These are phyloP conservation scores for Hippoglossus hippoglossus DNA, from an alignment of 2,797 vertebrate genomes.

Conservation along the genomic window DNA sequence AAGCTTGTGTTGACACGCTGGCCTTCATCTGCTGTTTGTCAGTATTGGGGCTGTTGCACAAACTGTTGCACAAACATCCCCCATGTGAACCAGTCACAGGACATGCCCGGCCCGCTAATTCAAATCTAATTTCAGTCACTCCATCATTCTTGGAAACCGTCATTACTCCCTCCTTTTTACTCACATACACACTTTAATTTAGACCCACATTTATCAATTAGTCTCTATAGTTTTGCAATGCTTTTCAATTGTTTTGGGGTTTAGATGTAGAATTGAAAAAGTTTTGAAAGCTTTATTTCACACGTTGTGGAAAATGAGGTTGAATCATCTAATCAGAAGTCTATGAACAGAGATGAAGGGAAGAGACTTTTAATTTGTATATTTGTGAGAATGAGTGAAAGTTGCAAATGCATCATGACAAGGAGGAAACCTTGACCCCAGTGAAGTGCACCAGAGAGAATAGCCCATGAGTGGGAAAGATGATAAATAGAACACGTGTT, in stretches of 20 bases:
- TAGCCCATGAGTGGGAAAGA: slow-evolving; percentile 2
- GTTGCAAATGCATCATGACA: not conserved
- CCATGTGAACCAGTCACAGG: slow-evolving; percentile 54
- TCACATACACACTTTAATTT: not conserved
- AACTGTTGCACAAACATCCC: not conserved
- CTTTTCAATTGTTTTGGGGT: not conserved
- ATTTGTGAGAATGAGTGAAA: not conserved
- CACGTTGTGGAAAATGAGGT: not conserved
- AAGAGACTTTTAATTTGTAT: not conserved
- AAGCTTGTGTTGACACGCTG: not conserved
- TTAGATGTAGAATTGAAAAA: not conserved
- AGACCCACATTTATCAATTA: not conserved
- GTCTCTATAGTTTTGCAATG: too few relatives aligned
- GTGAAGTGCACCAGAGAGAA: slow-evolving; percentile 16
- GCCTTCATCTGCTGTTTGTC: not conserved
- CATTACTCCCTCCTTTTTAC: slow-evolving; percentile 17
- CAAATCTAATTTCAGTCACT: slow-evolving; percentile 54
- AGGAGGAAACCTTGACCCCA: slow-evolving; percentile 11
- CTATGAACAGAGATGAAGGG: not conserved
- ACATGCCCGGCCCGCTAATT: slow-evolving; percentile 52
- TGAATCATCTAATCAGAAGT: not conserved
- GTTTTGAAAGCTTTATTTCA: too few relatives aligned
- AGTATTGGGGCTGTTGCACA: slow-evolving; percentile 7
- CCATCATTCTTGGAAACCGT: slow-evolving; percentile 10
- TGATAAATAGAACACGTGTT: not conserved